Percentiles rank a stretch among this genome's conserved stretches.
These are phyloP conservation scores for Campoplex capitator DNA, from an alignment of 2,888 invertebrate genomes.

Conservation along the genomic window DNA sequence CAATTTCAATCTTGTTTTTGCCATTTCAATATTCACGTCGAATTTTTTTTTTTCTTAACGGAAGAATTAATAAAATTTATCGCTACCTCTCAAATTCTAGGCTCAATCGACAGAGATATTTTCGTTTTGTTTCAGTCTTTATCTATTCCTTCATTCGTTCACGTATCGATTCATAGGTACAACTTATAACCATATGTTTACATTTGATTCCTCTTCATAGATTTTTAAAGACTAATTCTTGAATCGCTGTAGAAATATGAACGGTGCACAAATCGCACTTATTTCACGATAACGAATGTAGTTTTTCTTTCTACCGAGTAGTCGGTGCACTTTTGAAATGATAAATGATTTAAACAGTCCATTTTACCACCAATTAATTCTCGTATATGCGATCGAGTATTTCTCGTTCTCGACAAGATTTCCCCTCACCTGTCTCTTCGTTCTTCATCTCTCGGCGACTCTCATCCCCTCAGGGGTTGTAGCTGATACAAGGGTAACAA, in stretches of 20 bases:
- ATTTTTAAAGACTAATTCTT: neutral
- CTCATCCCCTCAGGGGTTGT: slow-evolving; percentile 51
- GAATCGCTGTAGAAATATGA: neutral
- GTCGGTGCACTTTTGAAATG: neutral
- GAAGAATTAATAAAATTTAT: too few species aligned
- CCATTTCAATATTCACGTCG: neutral
- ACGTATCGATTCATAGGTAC: too few species aligned
- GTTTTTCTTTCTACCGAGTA: too few species aligned
- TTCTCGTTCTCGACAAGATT: slow-evolving; percentile 53
- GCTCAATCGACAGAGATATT: too few species aligned
- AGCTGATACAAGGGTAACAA: slow-evolving; percentile 58
- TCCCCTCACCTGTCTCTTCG: slow-evolving; percentile 24
- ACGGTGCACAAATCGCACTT: neutral
- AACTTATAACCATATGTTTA: neutral
- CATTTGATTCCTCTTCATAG: neutral
- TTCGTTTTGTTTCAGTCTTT: too few species aligned
- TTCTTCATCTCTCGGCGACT: slow-evolving; percentile 13
- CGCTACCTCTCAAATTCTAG: too few species aligned
- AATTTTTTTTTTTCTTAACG: neutral
- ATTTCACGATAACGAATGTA: neutral
- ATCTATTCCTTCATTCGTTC: too few species aligned
- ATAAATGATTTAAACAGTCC: neutral
- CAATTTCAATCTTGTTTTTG: neutral
- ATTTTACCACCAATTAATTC: slow-evolving; percentile 13
- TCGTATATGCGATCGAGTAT: slow-evolving; percentile 23